Conservation (phyloP, 2,888 invertebrate genomes). For the Gymnoscelis rufifasciata region DNA sequence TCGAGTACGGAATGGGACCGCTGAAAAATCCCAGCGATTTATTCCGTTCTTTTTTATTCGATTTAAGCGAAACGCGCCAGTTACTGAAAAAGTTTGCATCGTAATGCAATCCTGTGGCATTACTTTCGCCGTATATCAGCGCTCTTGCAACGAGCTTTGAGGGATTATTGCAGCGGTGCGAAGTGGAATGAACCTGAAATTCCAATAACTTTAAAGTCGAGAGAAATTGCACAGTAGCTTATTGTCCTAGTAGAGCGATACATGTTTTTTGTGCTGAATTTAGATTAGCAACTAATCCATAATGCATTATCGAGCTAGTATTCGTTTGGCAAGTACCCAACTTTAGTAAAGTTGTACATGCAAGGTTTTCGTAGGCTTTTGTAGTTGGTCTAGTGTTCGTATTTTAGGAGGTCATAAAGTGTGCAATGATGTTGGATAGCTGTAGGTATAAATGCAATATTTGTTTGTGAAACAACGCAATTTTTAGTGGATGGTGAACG, state of each 20-base stretch:
- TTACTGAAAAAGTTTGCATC: conserved; percentile 76
- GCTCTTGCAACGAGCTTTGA: conserved; percentile 68
- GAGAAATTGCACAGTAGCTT: conserved; percentile 36
- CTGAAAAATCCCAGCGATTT: conserved; percentile 62
- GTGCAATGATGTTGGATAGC: conserved; percentile 50
- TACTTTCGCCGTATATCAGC: conserved; percentile 73
- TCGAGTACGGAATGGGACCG: conserved; percentile 53
- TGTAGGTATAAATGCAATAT: conserved; percentile 50
- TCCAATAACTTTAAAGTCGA: conserved; percentile 38
- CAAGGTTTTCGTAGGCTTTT: conserved; percentile 35
- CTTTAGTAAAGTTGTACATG: conserved; percentile 38
- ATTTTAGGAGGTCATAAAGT: conserved; percentile 46
- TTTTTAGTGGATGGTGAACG: conserved; percentile 67
- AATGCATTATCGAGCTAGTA: conserved; percentile 47
- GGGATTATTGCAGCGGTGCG: conserved; percentile 66
- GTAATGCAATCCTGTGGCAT: conserved; percentile 74
- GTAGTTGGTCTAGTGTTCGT: conserved; percentile 10
- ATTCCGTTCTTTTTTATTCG: conserved; percentile 64
- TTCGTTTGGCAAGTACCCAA: conserved; percentile 44
- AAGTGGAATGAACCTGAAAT: conserved; percentile 53
- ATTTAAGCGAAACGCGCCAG: conserved; percentile 56
- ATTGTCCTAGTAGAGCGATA: conserved; percentile 34
- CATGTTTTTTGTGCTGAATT: conserved; percentile 40
- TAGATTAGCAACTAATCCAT: conserved; percentile 47
- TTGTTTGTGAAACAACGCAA: conserved; percentile 65